Conservation (phyloP, 1,140 invertebrate genomes). For the Acromyrmex heyeri region DNA sequence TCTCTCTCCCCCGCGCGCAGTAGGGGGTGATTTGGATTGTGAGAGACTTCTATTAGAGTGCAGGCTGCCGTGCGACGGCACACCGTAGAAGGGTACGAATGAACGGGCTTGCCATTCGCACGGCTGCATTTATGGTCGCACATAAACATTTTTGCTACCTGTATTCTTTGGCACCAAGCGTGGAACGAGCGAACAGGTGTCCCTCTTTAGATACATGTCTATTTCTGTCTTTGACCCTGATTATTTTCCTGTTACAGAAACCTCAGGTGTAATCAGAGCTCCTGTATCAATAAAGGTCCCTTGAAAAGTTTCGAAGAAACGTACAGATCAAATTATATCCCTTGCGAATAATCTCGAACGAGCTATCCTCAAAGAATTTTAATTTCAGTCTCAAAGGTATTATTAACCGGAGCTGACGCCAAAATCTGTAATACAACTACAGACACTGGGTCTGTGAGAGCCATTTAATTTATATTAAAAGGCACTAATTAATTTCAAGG, state of each 20-base stretch:
- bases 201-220: background rate
- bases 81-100: constrained; percentile 56
- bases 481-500: too few relatives aligned
- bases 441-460: too few relatives aligned
- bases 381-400: background rate
- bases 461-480: background rate
- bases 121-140: constrained; percentile 25
- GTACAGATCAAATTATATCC: background rate
- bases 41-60: constrained; percentile 56
- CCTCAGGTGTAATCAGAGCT: background rate
- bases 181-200: background rate
- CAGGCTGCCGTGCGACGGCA: background rate
- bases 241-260: background rate
- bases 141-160: background rate
- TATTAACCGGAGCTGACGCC: background rate
- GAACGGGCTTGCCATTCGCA: background rate
- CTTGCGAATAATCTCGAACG: background rate
- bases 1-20: constrained; percentile 48
- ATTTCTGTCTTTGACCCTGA: background rate
- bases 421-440: too few relatives aligned
- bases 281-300: background rate
- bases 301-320: background rate
- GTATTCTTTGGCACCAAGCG: background rate
- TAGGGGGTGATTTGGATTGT: constrained; percentile 52
- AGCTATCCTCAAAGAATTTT: background rate